Base-by-base conservation (phyloP, 2,888 invertebrate genomes). In the Embidobia sp. region DNA sequence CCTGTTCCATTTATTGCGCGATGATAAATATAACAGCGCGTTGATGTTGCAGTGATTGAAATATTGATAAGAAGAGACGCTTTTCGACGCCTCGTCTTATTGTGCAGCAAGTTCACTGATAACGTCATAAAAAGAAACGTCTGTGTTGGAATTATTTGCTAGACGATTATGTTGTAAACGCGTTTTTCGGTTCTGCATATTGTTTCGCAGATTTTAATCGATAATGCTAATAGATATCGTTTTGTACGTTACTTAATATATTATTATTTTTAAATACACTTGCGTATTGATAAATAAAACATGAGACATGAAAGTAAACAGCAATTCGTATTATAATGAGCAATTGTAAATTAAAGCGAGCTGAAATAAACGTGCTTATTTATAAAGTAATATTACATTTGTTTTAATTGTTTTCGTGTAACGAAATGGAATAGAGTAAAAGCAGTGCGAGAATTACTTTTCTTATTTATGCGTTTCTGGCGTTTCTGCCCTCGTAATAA, bases 11-110 rank as follows among this genome's bases (percentile, higher is more conserved):
- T 75, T 75, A 55, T 69, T 69, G 55, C 42, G 55, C n/a, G 69
- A 57, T 75, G 75, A 75, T 75, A 75, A 53, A 67, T 75, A 35
- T 61, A 51, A 74, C 51, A 18, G 42, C 11, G 29, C 35, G 16
- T 31, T 37, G 40, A 53, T 35, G 70, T 57, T 29, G 27, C 18
- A 48, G 15, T 13, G 75, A 69, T 76, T 49, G 44, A 63, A 64
- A 51, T 53, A 49, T 49, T 76, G 69, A 76, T 76, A 69, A 69
- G 19, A 35, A 13, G 22, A 40, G 69, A 51, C 55, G 55, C 57
- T 27, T 67, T 75, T 75, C 46, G 67, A 69, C 75, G 67, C 61
- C 63, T 75, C n/a, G 67, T 37, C 22, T 22, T 22, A 22, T 3
- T 4, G 3, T 22, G 22, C 22, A 22, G 6, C 3, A 22, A 22